A percentile compares a stretch with the other conserved stretches of the same genome.
Conservation (phyloP, 2,113 vertebrate species). For the Carassius carassius region DNA sequence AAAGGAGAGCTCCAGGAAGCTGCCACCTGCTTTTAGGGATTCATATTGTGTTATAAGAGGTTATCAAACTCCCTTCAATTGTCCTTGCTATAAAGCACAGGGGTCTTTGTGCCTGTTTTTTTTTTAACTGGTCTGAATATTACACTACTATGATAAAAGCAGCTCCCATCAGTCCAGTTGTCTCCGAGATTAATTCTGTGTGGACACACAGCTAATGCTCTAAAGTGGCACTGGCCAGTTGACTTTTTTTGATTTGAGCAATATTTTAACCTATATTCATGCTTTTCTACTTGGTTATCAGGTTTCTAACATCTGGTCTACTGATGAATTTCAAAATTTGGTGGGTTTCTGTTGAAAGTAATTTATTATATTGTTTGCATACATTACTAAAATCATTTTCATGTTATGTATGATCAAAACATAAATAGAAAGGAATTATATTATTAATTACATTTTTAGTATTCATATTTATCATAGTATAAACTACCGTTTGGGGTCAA, state of each 20-base stretch:
- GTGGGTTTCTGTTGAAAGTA: too few species aligned
- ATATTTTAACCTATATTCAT: background rate
- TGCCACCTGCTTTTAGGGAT: constrained; percentile 15
- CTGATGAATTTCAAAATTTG: too few species aligned
- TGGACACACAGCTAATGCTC: background rate
- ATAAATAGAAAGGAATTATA: background rate
- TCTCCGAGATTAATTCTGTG: background rate
- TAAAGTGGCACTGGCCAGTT: background rate
- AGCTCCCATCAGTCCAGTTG: background rate
- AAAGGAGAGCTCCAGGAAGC: constrained; percentile 23
- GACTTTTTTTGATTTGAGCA: background rate
- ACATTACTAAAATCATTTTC: background rate
- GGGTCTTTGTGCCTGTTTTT: constrained; percentile 11
- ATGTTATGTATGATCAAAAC: background rate
- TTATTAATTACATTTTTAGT: background rate
- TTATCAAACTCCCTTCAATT: background rate
- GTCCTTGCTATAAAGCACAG: background rate
- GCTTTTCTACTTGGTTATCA: background rate
- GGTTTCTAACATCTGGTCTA: background rate
- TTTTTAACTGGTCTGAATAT: background rate
- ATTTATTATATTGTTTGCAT: background rate
- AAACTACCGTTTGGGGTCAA: background rate
- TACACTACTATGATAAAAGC: constrained; percentile 13
- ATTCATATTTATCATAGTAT: background rate
- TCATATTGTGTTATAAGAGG: background rate